Conservation (phyloP, 2,797 vertebrate species). For the Sparus aurata region DNA sequence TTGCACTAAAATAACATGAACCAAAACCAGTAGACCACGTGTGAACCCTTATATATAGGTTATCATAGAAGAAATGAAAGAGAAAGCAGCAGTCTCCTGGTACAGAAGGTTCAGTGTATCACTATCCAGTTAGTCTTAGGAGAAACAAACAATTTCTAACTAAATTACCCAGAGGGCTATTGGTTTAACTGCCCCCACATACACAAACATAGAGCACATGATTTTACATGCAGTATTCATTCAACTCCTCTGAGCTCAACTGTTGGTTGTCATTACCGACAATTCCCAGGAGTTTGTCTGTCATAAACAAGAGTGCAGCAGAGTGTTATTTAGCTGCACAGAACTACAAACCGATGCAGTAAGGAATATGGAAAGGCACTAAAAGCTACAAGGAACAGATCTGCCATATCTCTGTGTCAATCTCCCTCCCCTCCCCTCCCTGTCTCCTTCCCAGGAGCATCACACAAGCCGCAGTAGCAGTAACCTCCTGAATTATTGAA, state of each 20-base stretch:
- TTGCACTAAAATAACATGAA: not conserved
- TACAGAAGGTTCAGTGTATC: slow-evolving; percentile 9
- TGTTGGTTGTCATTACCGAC: slow-evolving; percentile 36
- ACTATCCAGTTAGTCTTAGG: not conserved
- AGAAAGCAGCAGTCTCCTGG: not conserved
- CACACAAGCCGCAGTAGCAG: slow-evolving; percentile 66
- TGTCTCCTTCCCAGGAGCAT: slow-evolving; percentile 47
- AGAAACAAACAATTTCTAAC: slow-evolving; percentile 29
- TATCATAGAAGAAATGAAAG: not conserved
- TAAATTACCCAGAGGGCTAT: slow-evolving; percentile 41
- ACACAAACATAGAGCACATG: slow-evolving; percentile 3
- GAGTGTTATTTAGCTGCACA: slow-evolving; percentile 36
- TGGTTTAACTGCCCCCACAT: slow-evolving; percentile 47
- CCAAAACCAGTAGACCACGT: no score
- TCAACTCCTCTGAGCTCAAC: slow-evolving; percentile 34
- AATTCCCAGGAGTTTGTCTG: slow-evolving; percentile 51
- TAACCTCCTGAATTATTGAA: slow-evolving; percentile 82
- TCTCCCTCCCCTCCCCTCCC: not conserved
- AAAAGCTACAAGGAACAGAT: slow-evolving; percentile 59
- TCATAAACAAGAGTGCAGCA: slow-evolving; percentile 52
- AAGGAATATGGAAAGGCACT: slow-evolving; percentile 50
- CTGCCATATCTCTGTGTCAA: slow-evolving; percentile 54
- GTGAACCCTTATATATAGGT: not conserved
- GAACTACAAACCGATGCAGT: slow-evolving; percentile 59
- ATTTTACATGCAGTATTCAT: slow-evolving; percentile 49